Evolutionary conservation across 2,797 vertebrate species (phyloP).

Genomic region (Moxostoma hubbsi): DNA sequence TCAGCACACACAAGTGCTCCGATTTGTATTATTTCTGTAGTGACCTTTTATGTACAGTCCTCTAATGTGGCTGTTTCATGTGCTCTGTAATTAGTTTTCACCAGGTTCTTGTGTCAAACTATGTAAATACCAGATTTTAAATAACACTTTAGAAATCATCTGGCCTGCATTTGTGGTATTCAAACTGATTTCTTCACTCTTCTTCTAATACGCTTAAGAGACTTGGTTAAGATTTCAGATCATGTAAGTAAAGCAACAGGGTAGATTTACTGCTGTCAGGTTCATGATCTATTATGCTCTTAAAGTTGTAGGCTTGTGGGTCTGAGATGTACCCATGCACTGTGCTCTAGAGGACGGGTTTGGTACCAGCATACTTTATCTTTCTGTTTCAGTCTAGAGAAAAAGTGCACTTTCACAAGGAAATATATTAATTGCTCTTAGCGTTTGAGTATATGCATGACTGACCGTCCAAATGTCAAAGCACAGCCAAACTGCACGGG

Average conservation of each 20-base stretch:
- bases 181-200: no score
- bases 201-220: neutral
- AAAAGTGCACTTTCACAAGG: no score
- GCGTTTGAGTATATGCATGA: slow-evolving; percentile 2
- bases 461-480: slow-evolving; percentile 50
- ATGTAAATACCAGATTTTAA: slow-evolving; percentile 76
- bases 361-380: no score
- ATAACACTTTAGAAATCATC: slow-evolving; percentile 61
- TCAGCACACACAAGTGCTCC: slow-evolving; percentile 76
- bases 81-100: slow-evolving; percentile 89
- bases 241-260: no score
- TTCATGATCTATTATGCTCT: no score
- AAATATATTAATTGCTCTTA: no score
- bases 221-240: no score
- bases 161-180: neutral
- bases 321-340: no score
- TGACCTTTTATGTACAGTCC: slow-evolving; percentile 80
- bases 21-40: slow-evolving; percentile 85
- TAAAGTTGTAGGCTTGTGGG: no score
- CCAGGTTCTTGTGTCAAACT: slow-evolving; percentile 81
- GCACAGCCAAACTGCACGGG: slow-evolving; percentile 43
- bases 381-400: no score
- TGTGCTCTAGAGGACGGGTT: no score
- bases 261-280: no score
- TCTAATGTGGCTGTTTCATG: slow-evolving; percentile 87